phyloP scores from a whole-genome alignment of 1,140 invertebrate genomes.

The Drosophila yakuba region DNA sequence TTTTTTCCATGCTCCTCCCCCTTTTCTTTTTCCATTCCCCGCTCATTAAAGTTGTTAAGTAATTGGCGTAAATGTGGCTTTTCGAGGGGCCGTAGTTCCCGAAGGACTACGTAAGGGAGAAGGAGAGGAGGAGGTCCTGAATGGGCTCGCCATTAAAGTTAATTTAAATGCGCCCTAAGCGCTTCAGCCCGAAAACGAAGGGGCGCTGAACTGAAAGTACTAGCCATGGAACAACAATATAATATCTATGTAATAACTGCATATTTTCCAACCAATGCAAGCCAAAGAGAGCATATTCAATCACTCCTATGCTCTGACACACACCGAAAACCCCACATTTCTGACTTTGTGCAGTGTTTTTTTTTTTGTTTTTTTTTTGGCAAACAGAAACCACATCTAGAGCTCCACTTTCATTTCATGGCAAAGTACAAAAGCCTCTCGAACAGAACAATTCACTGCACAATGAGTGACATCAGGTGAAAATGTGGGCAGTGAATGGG shows the following conservation, averaged over 20 bases:
- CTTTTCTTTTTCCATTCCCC: conserved; percentile 30
- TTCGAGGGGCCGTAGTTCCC: conserved; percentile 21
- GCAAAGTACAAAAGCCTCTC: conserved; percentile 53
- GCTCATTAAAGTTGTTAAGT: conserved; percentile 83
- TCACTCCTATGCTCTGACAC: conserved; percentile 19
- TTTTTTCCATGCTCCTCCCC: background rate
- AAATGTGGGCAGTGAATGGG: conserved; percentile 32
- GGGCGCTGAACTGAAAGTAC: conserved; percentile 24
- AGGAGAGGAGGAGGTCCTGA: background rate
- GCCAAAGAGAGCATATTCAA: conserved; percentile 4
- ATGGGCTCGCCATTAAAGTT: conserved; percentile 60
- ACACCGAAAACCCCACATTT: conserved; percentile 4
- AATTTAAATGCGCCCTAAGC: conserved; percentile 73
- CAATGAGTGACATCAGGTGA: conserved; percentile 29
- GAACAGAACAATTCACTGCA: conserved; percentile 31
- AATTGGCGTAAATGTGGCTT: conserved; percentile 70
- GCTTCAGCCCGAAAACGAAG: conserved; percentile 32
- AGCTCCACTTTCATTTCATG: conserved; percentile 39
- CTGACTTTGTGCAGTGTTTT: background rate
- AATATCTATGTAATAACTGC: too few relatives aligned
- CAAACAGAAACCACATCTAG: conserved; percentile 37
- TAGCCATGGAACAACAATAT: background rate
- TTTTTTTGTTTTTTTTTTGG: background rate
- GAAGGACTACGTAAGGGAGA: background rate
- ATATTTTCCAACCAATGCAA: too few relatives aligned